phyloP scores from a whole-genome alignment of 2,888 invertebrate species.

The Oscheius sp. region DNA sequence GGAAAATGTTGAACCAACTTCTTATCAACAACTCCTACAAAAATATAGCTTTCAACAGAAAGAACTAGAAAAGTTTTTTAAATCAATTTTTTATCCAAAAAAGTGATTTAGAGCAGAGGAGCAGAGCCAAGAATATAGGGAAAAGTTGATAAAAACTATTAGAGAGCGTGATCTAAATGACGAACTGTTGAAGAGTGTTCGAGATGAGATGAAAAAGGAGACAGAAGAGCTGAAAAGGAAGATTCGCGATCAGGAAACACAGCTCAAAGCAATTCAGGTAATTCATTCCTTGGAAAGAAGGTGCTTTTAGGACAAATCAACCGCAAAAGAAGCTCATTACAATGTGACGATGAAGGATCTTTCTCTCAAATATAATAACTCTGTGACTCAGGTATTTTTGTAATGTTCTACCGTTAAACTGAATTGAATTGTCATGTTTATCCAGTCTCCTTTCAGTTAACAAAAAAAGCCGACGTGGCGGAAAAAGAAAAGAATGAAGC shows the following conservation, averaged over 20 bases:
- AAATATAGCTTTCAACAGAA: slow-evolving; percentile 45
- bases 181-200: slow-evolving; percentile 38
- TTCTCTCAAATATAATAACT: slow-evolving; percentile 44
- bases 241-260: slow-evolving; percentile 51
- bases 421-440: neutral
- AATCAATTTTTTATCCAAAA: neutral
- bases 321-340: slow-evolving; percentile 58
- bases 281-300: neutral
- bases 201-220: slow-evolving; percentile 40
- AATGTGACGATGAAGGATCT: slow-evolving; percentile 50
- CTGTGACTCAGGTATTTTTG: slow-evolving; percentile 45
- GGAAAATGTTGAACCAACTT: neutral
- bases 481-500: slow-evolving; percentile 62
- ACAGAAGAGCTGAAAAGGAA: slow-evolving; percentile 39
- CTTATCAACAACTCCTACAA: slow-evolving; percentile 70
- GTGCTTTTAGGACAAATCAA: slow-evolving; percentile 40
- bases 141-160: slow-evolving; percentile 53
- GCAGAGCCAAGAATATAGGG: slow-evolving; percentile 59
- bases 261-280: slow-evolving; percentile 47
- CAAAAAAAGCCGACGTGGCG: slow-evolving; percentile 51
- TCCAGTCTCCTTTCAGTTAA: slow-evolving; percentile 43
- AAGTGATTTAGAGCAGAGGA: slow-evolving; percentile 48
- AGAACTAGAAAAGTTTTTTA: slow-evolving; percentile 53
- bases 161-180: slow-evolving; percentile 53
- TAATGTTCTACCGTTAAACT: neutral